Base-by-base conservation (phyloP, 2,888 invertebrate genomes). In the Netelia virgata region DNA sequence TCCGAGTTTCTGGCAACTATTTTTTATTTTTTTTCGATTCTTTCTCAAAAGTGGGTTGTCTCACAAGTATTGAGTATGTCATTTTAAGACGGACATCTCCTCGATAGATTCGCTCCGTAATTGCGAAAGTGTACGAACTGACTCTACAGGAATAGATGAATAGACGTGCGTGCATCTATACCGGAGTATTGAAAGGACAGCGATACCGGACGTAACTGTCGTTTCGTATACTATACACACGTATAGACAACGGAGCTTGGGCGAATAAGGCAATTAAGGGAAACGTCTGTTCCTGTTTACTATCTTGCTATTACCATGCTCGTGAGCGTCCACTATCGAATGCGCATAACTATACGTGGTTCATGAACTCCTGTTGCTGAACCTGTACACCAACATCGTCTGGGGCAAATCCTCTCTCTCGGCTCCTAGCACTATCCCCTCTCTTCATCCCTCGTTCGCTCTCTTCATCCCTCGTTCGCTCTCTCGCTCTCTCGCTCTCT, bases 281-380 rank as follows among this genome's bases (percentile, higher is more conserved):
- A 83, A 86, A 85, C 78, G 85, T 84, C 84, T 86, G 80, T 74
- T 86, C 83, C 85, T 83, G 79, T 85, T 87, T 85, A 84, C 86
- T 74, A 84, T 87, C 82, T 83, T 73, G 80, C 83, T 73, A 86
- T 88, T 88, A 83, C 76, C 76, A 86, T 76, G 84, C 84, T 83
- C 84, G 82, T 84, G 77, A 84, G 84, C 82, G 77, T 70, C 77
- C 84, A 78, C 78, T 70, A 82, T 78, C 82, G 66, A 84, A 84
- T 82, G 84, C 70, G 70, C 82, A 78, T 78, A 74, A 84, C 81
- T 47, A 18, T 84, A 64, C 43, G 82, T 64, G 64, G 82, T 77
- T 70, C 18, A 70, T 23, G 47, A 63, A 16, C 55, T 69, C 73
- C 64, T 79, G 79, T 72, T 73, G 64, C 78, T 64, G 68, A 55